Evolutionary conservation across 2,113 vertebrate species (phyloP).

Genomic region (Macrotus californicus): DNA sequence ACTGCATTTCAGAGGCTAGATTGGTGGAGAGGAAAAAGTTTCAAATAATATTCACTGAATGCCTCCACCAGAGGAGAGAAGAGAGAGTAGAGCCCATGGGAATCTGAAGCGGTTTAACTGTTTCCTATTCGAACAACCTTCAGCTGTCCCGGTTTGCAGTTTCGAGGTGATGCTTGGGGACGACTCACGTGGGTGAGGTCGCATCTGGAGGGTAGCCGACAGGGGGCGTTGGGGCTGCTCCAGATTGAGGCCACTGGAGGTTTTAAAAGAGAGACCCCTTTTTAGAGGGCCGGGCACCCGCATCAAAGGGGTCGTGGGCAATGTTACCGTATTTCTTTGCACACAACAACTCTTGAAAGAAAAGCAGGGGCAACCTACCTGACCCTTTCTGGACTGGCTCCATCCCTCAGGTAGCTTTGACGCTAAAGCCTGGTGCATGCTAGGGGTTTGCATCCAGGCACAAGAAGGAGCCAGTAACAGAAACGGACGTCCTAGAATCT

Average conservation of each 20-base stretch:
- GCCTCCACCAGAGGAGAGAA: not conserved
- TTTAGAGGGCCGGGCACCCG: constrained; percentile 51
- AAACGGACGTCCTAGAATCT: constrained; percentile 75
- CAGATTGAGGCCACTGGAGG: not conserved
- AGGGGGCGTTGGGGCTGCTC: constrained; percentile 40
- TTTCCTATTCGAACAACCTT: constrained; percentile 45
- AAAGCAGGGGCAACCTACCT: constrained; percentile 74
- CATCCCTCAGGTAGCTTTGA: constrained; percentile 77
- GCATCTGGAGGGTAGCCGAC: constrained; percentile 22
- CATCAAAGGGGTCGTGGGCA: not conserved
- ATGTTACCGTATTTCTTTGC: constrained; percentile 27
- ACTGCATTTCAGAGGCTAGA: not conserved
- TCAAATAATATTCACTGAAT: constrained; percentile 13
- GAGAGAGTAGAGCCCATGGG: not conserved
- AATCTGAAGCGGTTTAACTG: constrained; percentile 11
- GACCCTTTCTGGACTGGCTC: constrained; percentile 78
- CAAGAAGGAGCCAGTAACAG: constrained; percentile 67
- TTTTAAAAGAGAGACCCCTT: not conserved
- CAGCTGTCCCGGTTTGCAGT: constrained; percentile 45
- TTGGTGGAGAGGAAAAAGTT: constrained; percentile 13
- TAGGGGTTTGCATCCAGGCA: constrained; percentile 74
- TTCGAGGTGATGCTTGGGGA: constrained; percentile 55
- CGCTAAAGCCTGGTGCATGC: constrained; percentile 73
- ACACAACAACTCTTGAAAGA: constrained; percentile 68
- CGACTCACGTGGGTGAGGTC: not conserved